Evolutionary conservation across 2,888 invertebrate genomes (phyloP), one percentile per base, ranked within the genome.

Genomic region (Lasioglossum villosulum): DNA sequence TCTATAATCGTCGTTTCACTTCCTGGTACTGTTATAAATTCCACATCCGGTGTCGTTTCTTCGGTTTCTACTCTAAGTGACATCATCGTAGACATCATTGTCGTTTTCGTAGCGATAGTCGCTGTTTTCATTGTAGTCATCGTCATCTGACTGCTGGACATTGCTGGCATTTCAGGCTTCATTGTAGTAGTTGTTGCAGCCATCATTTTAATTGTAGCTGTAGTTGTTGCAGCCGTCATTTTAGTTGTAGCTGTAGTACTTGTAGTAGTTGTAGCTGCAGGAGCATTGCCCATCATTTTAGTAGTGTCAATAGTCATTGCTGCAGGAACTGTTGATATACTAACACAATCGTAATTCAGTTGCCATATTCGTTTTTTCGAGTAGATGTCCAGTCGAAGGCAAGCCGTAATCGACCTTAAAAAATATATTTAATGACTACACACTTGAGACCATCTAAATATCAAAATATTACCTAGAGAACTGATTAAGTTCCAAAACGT

Each of bases 351-450:
- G 34, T 94, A 94, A 86, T 89, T 92, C 23, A 94, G 90, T 45
- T 92, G 89, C 94, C 94, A 94, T 6, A 91, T 80, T 59, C 92
- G 89, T 63, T 89, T 89, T 80, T 93, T 94, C 1, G 92, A 83
- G 19, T 77, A 81, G 5, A 94, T 91, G 27, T 93, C 92, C 39
- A 93, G 72, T 37, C 92, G 91, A 12, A 92, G 91, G 8, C 94
- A 94, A 12, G 87, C 91, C 0, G 92, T 93, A 12, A 94, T 88
- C 5, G 94, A 94, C 74, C 93, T 93, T 72, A 0, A 39, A 42
- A 39, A 70, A 39, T 8, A n/a, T 12, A n/a, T n/a, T 14, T 70
- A 39, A 70, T 5, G 4, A 70, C 14, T 5, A 14, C 12, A n/a
- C 23, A n/a, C 39, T 70, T 12, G 39, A n/a, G 10, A 12, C 14